Conservation (phyloP, 2,888 invertebrate genomes). For the Muscina levida region DNA sequence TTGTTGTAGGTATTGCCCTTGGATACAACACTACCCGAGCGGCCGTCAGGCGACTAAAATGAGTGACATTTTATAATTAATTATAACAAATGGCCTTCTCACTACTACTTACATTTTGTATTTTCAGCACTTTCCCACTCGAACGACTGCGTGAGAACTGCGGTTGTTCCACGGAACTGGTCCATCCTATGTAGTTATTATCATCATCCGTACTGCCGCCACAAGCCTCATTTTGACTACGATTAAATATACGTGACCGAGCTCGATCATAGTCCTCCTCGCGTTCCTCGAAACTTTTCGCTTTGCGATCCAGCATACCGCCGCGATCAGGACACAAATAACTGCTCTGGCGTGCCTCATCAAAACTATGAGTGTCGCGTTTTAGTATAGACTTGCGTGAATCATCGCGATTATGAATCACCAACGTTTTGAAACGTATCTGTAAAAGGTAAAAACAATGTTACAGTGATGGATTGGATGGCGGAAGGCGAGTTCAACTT, state of each 20-base stretch:
- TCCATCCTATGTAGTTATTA: constrained; percentile 70
- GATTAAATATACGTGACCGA: constrained; percentile 89
- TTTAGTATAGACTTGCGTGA: constrained; percentile 89
- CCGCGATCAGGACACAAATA: constrained; percentile 84
- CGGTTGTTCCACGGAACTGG: constrained; percentile 71
- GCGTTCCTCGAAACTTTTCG: constrained; percentile 94
- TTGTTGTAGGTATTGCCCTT: constrained; percentile 95
- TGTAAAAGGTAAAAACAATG: constrained; percentile 74
- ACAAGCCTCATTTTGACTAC: constrained; percentile 68
- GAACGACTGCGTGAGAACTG: constrained; percentile 68
- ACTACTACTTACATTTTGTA: constrained; percentile 76
- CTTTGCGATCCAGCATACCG: constrained; percentile 84
- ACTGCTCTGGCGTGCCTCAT: constrained; percentile 83
- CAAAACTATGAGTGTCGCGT: constrained; percentile 89
- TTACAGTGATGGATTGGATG: not conserved
- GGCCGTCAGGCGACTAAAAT: constrained; percentile 76
- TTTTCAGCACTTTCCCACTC: constrained; percentile 78
- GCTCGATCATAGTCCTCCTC: constrained; percentile 94
- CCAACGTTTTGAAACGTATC: constrained; percentile 86
- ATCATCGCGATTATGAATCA: constrained; percentile 86
- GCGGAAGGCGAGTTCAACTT: constrained; percentile 44
- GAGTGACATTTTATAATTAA: constrained; percentile 66
- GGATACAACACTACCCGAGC: constrained; percentile 81
- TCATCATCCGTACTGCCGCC: constrained; percentile 68
- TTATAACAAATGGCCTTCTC: too few species aligned